These are phyloP conservation scores for Sebastes aleutianus DNA, from an alignment of 2,797 vertebrate genomes.

Conservation along the genomic window DNA sequence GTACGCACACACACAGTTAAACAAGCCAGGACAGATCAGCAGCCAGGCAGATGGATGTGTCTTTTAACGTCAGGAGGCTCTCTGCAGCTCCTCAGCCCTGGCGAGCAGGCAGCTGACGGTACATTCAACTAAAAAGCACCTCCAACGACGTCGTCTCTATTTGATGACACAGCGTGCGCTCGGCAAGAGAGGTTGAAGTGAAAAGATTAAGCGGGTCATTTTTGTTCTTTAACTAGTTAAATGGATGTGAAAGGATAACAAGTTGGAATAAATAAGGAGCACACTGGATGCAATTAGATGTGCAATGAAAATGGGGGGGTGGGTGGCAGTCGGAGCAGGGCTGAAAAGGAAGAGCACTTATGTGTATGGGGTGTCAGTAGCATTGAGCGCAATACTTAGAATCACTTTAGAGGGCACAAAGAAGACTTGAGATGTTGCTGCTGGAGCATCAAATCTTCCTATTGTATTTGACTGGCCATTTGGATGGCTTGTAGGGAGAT, in stretches of 20 bases:
- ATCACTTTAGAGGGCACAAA: conserved; percentile 17
- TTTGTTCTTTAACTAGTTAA: neutral
- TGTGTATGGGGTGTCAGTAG: conserved; percentile 4
- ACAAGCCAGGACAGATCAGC: neutral
- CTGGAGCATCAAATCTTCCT: neutral
- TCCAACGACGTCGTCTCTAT: neutral
- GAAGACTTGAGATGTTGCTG: neutral
- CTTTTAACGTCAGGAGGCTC: conserved; percentile 24
- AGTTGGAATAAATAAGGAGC: neutral
- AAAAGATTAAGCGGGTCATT: neutral
- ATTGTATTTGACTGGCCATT: neutral
- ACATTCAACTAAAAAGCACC: conserved; percentile 4
- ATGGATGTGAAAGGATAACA: neutral
- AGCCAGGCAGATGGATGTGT: conserved; percentile 19
- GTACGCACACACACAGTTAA: neutral
- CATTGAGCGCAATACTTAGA: neutral
- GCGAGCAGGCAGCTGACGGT: conserved; percentile 1
- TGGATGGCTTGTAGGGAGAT: neutral
- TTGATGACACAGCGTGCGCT: neutral
- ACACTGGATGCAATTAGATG: conserved; percentile 10
- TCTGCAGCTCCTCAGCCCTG: conserved; percentile 8
- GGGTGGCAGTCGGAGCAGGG: neutral
- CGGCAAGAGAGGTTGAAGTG: neutral
- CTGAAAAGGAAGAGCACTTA: conserved; percentile 29
- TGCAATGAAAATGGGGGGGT: neutral